phyloP scores from a whole-genome alignment of 2,797 vertebrate species.

The Spinus olivaceus region DNA sequence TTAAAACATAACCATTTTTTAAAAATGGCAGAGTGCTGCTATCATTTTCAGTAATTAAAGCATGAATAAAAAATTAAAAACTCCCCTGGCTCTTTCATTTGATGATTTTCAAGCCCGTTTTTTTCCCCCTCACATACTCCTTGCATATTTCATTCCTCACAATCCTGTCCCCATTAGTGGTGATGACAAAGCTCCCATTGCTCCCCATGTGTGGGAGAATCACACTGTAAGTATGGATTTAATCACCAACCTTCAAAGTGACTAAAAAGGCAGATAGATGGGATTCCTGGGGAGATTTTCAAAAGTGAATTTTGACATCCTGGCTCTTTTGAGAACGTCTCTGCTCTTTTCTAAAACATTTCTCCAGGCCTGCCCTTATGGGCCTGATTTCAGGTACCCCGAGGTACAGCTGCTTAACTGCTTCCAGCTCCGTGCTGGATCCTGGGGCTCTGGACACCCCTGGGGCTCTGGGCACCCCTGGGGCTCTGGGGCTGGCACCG shows the following conservation, averaged over 20 bases:
- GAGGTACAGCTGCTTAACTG: conserved; percentile 5
- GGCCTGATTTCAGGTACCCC: conserved; percentile 28
- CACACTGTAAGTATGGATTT: conserved; percentile 63
- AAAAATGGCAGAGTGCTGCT: not conserved
- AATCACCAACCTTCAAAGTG: conserved; percentile 64
- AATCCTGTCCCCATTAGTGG: conserved; percentile 63
- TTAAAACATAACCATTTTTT: not conserved
- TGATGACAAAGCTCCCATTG: conserved; percentile 64
- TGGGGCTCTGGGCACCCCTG: not conserved
- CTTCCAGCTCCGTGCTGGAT: not conserved
- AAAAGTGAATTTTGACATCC: conserved; percentile 57
- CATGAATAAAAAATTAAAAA: conserved; percentile 23
- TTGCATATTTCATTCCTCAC: conserved; percentile 44
- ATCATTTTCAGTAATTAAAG: conserved; percentile 43
- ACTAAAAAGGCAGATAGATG: conserved; percentile 57
- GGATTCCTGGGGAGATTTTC: conserved; percentile 66
- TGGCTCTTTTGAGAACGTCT: conserved; percentile 16
- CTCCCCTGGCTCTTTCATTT: conserved; percentile 16
- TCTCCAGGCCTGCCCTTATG: not conserved
- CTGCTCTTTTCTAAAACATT: conserved; percentile 21
- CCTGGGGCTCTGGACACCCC: not conserved
- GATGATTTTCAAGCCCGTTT: not conserved
- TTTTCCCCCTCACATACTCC: not conserved
- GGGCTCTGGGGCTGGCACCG: not conserved
- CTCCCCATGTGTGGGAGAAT: conserved; percentile 63